These are phyloP conservation scores for Irena cyanogastra DNA, from an alignment of 2,113 vertebrate genomes.

Conservation along the genomic window DNA sequence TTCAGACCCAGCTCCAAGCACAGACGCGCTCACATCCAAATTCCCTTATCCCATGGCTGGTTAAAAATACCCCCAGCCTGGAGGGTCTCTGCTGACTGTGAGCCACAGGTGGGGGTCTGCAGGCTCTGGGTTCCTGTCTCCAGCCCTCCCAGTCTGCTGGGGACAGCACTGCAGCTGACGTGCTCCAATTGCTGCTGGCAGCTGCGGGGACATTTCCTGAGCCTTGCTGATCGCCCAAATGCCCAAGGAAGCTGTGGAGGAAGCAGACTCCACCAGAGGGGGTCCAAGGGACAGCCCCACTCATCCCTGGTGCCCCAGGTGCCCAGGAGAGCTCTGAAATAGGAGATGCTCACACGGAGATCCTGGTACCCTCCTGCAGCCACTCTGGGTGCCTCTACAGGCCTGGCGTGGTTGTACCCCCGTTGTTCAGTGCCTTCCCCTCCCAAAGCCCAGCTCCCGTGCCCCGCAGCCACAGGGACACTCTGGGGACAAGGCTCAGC, in stretches of 20 bases:
- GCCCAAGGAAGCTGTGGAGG: background rate
- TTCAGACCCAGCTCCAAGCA: background rate
- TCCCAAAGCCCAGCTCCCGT: background rate
- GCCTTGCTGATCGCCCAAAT: background rate
- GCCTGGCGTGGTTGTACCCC: background rate
- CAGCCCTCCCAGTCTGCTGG: background rate
- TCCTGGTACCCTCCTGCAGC: background rate
- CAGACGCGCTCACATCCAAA: background rate
- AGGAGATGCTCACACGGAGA: background rate
- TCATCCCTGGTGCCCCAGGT: background rate
- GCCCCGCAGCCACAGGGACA: background rate
- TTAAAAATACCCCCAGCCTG: background rate
- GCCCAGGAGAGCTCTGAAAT: background rate
- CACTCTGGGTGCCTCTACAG: rapidly evolving
- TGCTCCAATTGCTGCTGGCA: background rate
- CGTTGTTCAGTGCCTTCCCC: rapidly evolving
- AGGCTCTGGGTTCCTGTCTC: background rate
- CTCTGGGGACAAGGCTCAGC: background rate
- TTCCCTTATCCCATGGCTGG: background rate
- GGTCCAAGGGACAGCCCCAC: background rate
- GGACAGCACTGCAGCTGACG: rapidly evolving
- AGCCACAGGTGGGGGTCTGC: rapidly evolving
- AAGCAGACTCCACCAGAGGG: background rate
- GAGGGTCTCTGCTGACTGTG: background rate
- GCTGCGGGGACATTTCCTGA: background rate